A percentile compares a stretch with the other conserved stretches of the same genome.
Evolutionary conservation across 2,888 invertebrate species (phyloP).

Genomic region (Agriopis aurantiaria): DNA sequence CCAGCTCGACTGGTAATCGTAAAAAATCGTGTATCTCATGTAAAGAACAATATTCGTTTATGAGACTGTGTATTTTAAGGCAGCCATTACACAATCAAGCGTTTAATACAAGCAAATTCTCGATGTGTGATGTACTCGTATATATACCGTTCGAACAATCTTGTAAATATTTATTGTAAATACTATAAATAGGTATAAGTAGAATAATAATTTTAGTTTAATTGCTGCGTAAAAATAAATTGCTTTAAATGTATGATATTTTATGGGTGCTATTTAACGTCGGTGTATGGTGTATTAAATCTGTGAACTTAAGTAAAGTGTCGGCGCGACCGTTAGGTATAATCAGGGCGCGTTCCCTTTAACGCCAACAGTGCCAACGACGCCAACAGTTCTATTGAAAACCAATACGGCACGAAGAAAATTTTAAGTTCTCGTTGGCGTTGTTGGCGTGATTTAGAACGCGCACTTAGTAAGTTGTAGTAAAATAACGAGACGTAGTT

Average conservation of each 20-base stretch:
- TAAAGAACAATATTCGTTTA: conserved; percentile 81
- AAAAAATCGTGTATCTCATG: conserved; percentile 77
- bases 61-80: conserved; percentile 80
- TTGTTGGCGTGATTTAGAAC: too few relatives aligned
- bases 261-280: conserved; percentile 84
- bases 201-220: conserved; percentile 14
- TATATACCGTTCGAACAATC: conserved; percentile 59
- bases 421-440: too few relatives aligned
- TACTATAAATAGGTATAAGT: conserved; percentile 47
- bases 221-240: conserved; percentile 60
- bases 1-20: conserved; percentile 77
- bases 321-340: conserved; percentile 55
- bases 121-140: conserved; percentile 44
- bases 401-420: too few relatives aligned
- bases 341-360: too few relatives aligned
- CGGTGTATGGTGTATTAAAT: conserved; percentile 73
- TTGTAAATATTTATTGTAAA: conserved; percentile 61
- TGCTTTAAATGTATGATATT: conserved; percentile 82
- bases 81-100: conserved; percentile 71
- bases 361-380: too few relatives aligned
- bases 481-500: conserved; percentile 71
- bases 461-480: conserved; percentile 58
- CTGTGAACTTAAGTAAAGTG: conserved; percentile 57
- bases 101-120: conserved; percentile 37
- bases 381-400: too few relatives aligned